Conservation (phyloP, 2,797 vertebrate genomes). For the Enteromius afrohamiltoni region DNA sequence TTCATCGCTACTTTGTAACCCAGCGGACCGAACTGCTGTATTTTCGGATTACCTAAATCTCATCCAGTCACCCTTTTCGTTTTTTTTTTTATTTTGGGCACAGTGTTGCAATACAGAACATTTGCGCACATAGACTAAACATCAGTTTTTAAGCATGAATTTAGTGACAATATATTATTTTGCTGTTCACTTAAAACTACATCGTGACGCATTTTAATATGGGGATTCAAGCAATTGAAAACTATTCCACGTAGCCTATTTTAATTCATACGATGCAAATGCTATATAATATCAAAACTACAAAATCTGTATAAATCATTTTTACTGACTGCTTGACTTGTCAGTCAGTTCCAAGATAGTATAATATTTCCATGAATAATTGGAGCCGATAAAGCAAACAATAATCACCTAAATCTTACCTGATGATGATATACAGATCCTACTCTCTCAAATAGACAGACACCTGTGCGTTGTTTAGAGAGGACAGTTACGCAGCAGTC, state of each 20-base stretch:
- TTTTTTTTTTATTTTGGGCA: not conserved
- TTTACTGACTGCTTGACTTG: not conserved
- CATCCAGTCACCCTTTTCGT: not conserved
- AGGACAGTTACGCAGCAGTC: constrained; percentile 17
- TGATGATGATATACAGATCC: not conserved
- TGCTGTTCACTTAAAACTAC: not conserved
- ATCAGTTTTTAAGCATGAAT: not conserved
- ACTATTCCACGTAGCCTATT: not conserved
- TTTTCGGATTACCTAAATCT: constrained; percentile 44
- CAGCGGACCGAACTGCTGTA: constrained; percentile 17
- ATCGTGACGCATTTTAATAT: too few species aligned
- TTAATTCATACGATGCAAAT: not conserved
- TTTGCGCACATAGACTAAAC: not conserved
- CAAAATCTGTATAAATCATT: not conserved
- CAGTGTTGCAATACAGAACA: too few species aligned
- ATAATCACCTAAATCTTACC: constrained; percentile 33
- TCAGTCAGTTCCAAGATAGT: not conserved
- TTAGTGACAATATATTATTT: not conserved
- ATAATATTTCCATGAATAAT: not conserved
- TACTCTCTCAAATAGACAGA: not conserved
- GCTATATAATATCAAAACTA: not conserved
- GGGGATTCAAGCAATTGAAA: not conserved
- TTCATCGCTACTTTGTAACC: constrained; percentile 17
- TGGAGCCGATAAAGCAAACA: not conserved
- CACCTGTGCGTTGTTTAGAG: not conserved